Percentiles rank a stretch among this genome's conserved stretches.
Evolutionary conservation across 2,113 vertebrate genomes (phyloP).

Genomic region (Lepidothrix coronata): DNA sequence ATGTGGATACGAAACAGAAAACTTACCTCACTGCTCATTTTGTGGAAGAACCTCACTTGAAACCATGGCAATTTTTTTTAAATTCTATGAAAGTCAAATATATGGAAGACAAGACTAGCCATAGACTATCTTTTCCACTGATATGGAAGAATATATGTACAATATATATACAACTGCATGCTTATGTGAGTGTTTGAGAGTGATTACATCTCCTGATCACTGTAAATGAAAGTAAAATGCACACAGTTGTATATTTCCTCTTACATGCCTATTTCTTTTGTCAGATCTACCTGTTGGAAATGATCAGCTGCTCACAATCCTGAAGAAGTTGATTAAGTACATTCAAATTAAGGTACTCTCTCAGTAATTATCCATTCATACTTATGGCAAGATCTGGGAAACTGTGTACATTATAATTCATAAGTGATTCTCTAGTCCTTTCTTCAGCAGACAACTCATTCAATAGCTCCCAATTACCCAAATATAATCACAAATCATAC

Average conservation of each 20-base stretch:
- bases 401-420: not conserved
- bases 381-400: not conserved
- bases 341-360: conserved; percentile 88
- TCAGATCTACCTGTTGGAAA: conserved; percentile 89
- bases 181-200: not conserved
- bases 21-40: not conserved
- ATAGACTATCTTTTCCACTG: not conserved
- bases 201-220: not conserved
- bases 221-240: not conserved
- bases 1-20: not conserved
- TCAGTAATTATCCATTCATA: not conserved
- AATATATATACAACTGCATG: rapidly evolving
- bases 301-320: conserved; percentile 82
- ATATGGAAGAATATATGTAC: not conserved
- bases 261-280: not conserved
- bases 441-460: not conserved
- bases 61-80: not conserved
- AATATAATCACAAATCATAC: not conserved
- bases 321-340: conserved; percentile 87
- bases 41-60: not conserved
- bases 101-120: not conserved
- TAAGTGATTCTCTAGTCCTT: not conserved
- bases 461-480: not conserved
- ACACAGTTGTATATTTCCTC: not conserved
- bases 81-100: not conserved